Base-by-base conservation (phyloP, 2,888 invertebrate genomes). In the Polylopha cassiicola region DNA sequence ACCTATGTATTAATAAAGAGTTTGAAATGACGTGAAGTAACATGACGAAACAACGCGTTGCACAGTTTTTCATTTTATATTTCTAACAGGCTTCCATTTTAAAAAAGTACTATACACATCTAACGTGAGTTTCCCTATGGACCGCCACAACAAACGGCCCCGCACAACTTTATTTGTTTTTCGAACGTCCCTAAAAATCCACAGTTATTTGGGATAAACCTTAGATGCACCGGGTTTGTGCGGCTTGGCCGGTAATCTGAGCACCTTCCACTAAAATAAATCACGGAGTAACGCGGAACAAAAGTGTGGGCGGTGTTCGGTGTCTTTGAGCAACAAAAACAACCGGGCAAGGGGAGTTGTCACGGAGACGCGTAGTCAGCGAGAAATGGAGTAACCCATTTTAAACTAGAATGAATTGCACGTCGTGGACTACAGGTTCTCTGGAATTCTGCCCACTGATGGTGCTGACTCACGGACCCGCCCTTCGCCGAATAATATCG, bases 321-420 rank as follows among this genome's bases (percentile, higher is more conserved):
- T 65, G 65, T 65, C 63, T 61, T 55, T 50, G 58, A 58, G 54
- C 43, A 48, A 55, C 59, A 70, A 69, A 72, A 72, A 70, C 66
- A 66, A 67, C 66, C 54, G 53, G 53, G 53, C 56, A 53, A 56
- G 65, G 67, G 62, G 63, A 61, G 66, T 70, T 77, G 78, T 78
- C 76, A 76, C 70, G 60, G 67, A 72, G 63, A 61, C 70, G 77
- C 73, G 65, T 65, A 75, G 76, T 80, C 80, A 80, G 75, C 78
- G 72, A 67, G 72, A 77, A 80, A 75, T 72, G 70, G 73, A 76
- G 72, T 78, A 78, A 79, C 79, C 81, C 72, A 80, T 79, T 80
- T 80, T 76, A 78, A 79, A 78, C 75, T 73, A 74, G 77, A 78
- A 81, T 81, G 78, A 81, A 81, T 81, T 79, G 79, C 75, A 72